Percentiles rank a stretch among this genome's conserved stretches.
phyloP scores from a whole-genome alignment of 2,113 vertebrate species.

The Callipepla squamata region DNA sequence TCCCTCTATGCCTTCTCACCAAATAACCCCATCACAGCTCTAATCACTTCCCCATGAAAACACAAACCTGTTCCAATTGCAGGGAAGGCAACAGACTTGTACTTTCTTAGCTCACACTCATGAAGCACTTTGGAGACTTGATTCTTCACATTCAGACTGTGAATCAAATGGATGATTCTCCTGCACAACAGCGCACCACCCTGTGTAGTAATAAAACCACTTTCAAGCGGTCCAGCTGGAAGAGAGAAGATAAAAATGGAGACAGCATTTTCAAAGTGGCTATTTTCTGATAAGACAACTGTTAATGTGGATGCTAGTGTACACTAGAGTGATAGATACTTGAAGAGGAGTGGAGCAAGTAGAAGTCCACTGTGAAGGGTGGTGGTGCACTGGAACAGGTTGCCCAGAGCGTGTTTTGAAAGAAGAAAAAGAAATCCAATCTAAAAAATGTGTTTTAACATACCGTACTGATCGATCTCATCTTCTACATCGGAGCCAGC shows the following conservation, averaged over 20 bases:
- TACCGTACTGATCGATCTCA: constrained; percentile 80
- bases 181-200: constrained; percentile 84
- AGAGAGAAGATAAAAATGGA: constrained; percentile 37
- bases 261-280: background rate
- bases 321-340: background rate
- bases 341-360: background rate
- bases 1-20: background rate
- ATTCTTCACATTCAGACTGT: constrained; percentile 57
- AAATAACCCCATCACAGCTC: background rate
- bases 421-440: background rate
- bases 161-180: constrained; percentile 86
- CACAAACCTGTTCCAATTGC: constrained; percentile 91
- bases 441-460: background rate
- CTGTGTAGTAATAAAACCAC: constrained; percentile 79
- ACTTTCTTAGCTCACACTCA: constrained; percentile 74
- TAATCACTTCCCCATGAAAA: background rate
- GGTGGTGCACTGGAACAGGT: too few species aligned
- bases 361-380: background rate
- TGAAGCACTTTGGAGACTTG: constrained; percentile 75
- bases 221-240: constrained; percentile 71
- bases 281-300: background rate
- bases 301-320: background rate
- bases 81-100: constrained; percentile 86
- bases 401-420: background rate
- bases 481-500: constrained; percentile 81